phyloP scores from a whole-genome alignment of 2,797 vertebrate genomes.

The Momotus momota region DNA sequence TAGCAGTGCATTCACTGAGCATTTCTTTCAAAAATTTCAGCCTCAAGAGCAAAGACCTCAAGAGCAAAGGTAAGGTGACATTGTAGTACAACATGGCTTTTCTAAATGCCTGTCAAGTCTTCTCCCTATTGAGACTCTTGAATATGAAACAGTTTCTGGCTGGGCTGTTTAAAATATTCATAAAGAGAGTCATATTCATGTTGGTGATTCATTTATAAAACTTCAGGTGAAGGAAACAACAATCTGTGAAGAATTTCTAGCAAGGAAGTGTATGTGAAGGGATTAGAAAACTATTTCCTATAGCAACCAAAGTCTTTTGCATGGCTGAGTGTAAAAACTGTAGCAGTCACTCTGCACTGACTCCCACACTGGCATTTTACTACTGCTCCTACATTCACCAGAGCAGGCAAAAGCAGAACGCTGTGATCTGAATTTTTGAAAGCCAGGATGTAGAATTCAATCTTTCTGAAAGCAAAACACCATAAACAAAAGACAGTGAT shows the following conservation, averaged over 20 bases:
- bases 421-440: not conserved
- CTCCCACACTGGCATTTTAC: not conserved
- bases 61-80: not conserved
- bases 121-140: not conserved
- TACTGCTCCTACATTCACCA: not conserved
- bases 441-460: not conserved
- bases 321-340: not conserved
- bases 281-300: not conserved
- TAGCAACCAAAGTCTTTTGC: not conserved
- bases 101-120: not conserved
- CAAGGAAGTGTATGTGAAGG: not conserved
- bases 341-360: not conserved
- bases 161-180: not conserved
- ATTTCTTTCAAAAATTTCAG: not conserved
- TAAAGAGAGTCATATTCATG: not conserved
- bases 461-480: constrained; percentile 7
- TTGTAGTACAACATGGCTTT: not conserved
- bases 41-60: not conserved
- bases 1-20: not conserved
- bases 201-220: not conserved
- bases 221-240: not conserved
- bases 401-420: not conserved
- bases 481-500: not conserved
- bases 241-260: not conserved
- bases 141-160: not conserved